Evolutionary conservation across 2,113 vertebrate genomes (phyloP), one percentile per base, ranked within the genome.

Genomic region (Meleagris gallopavo): DNA sequence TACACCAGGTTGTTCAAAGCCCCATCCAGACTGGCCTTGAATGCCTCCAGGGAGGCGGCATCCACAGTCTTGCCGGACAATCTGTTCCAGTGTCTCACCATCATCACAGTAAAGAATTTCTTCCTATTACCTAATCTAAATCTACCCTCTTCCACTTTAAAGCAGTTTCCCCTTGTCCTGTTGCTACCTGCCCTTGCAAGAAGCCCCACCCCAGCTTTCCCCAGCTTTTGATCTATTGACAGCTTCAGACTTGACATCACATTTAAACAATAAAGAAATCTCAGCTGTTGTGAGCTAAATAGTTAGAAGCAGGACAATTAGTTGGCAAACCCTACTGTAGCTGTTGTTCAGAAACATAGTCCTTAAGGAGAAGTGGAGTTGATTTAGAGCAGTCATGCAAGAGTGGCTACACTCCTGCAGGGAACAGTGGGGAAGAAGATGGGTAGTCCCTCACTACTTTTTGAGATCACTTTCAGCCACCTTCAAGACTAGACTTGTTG

Each of bases 331-430:
- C 7, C 2, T 10, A 21, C 7, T 74, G 40, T 20, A 83, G 46
- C 40, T 87, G 91, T 62, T 73, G 22, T 70, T 86, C 55, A 66
- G 73, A 83, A 80, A 29, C 9, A 5, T 61, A 82, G 25, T 18
- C 21, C 27, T 76, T 60, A 79, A 75, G 45, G 40, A 89, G n/a
- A 70, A 52, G 2, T 13, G 13, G 17, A 92, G 8, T 22, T 85
- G 67, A 72, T 11, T 54, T 40, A 50, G 6, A 50, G 6, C 11
- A 70, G 30, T 16, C 0, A 0, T 29, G 43, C 73, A 36, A 66
- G 41, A n/a, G 7, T 25, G 27, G 48, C 16, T 1, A 0, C 62
- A 27, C 27, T 58, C n/a, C n/a, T 27, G 64, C 36, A 77, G 36
- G 22, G 67, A 70, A 20, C 1, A 7, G 22, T 21, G 34, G 27